Evolutionary conservation across 2,888 invertebrate genomes (phyloP), one percentile per base, ranked within the genome.

Genomic region (Hanleya hanleyi): DNA sequence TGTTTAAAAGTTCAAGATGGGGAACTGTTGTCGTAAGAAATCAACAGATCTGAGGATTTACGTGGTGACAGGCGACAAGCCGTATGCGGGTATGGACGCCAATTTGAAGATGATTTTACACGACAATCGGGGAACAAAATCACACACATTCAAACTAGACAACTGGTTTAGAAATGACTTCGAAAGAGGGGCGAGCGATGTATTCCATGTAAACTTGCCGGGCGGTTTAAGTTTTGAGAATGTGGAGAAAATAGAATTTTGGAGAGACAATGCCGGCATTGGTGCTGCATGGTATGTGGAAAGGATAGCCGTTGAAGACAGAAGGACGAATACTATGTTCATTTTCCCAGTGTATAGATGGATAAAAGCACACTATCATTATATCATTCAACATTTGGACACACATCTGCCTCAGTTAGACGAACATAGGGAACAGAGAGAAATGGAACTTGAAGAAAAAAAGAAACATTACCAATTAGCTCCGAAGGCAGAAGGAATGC

Each of bases 61-160:
- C 69, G 91, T 92, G n/a, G 87, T 88, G 47, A 92, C 92, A 0
- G 92, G 92, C 0, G 91, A 92, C 79, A 84, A 88, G 35, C 88
- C 88, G 67, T 87, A 89, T 22, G 89, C 91, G 0, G 90, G 90
- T 0, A 90, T 91, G 0, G 91, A 91, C 75, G 91, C 91, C 50
- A 91, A 91, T 70, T 88, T 92, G 0, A 86, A 82, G 76, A 81
- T 91, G 3, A 81, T 88, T 26, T 77, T 92, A 6, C 87, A 89
- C 67, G 92, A 91, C 69, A 88, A 88, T 29, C 69, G 81, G 0
- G 90, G 88, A 1, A 80, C 86, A 33, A 71, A 77, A 36, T 88
- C 91, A 0, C 82, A 84, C 0, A 82, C 84, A 37, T 81, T 90
- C 69, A 86, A 83, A 22, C 85, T 92, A 38, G 88, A 90, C 75